These are phyloP conservation scores for Crotalus tigris DNA, from an alignment of 2,113 vertebrate species.

Conservation along the genomic window DNA sequence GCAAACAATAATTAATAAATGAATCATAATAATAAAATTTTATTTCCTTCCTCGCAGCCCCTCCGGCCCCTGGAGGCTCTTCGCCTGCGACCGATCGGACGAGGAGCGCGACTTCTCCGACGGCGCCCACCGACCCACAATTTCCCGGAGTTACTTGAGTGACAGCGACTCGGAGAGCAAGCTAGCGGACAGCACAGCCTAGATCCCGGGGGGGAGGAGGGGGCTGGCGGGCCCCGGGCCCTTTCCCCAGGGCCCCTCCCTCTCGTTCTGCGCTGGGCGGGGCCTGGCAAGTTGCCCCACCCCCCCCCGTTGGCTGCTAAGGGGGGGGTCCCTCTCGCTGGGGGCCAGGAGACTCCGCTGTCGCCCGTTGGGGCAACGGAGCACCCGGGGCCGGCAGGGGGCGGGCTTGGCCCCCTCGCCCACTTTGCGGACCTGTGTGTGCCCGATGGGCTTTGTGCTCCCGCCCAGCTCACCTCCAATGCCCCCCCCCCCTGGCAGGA, in stretches of 20 bases:
- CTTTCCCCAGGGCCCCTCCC: not conserved
- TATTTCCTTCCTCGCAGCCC: constrained; percentile 70
- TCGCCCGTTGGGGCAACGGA: not conserved
- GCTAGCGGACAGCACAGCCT: constrained; percentile 67
- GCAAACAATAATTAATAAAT: no score
- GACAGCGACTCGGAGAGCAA: constrained; percentile 77
- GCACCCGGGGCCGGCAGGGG: not conserved
- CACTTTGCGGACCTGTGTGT: not conserved
- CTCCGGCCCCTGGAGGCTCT: constrained; percentile 73
- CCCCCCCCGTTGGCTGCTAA: not conserved
- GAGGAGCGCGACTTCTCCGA: constrained; percentile 68
- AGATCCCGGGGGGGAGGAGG: constrained; percentile 29
- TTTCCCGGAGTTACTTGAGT: constrained; percentile 72
- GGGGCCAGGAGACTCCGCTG: not conserved
- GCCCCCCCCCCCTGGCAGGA: constrained; percentile 10
- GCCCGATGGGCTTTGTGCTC: not conserved
- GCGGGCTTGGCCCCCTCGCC: not conserved
- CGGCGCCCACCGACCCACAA: constrained; percentile 66
- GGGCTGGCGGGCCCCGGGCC: not conserved
- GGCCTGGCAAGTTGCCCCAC: not conserved
- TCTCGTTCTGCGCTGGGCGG: no score
- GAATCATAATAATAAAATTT: no score
- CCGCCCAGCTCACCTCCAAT: not conserved
- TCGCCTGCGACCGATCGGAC: constrained; percentile 78
- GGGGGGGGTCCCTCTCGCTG: not conserved